phyloP scores from a whole-genome alignment of 1,140 invertebrate species.

The Drosophila saltans region DNA sequence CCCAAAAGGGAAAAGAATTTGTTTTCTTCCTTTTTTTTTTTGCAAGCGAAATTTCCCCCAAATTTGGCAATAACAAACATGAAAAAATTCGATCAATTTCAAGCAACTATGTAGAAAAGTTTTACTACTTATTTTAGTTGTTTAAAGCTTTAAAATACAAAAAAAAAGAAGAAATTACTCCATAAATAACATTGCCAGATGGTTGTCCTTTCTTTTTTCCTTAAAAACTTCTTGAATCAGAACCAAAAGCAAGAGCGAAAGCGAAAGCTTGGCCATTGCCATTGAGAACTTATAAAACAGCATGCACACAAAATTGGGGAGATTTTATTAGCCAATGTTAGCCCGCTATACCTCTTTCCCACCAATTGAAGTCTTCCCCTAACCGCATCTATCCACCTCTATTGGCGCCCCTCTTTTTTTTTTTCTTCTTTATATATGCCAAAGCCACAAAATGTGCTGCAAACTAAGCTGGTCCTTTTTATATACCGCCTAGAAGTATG shows the following conservation, averaged over 20 bases:
- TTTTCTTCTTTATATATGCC: constrained; percentile 20
- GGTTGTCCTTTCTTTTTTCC: background rate
- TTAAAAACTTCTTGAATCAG: constrained; percentile 9
- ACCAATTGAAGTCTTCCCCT: background rate
- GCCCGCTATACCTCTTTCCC: background rate
- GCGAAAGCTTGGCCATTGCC: constrained; percentile 16
- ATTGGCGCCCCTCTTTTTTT: background rate
- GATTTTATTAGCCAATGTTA: constrained; percentile 56
- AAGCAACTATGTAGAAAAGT: constrained; percentile 1
- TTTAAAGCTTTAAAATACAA: constrained; percentile 6
- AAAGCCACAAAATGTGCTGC: constrained; percentile 58
- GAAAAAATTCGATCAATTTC: background rate
- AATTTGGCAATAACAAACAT: background rate
- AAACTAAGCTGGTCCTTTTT: constrained; percentile 32
- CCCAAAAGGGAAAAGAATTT: background rate
- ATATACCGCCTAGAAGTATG: constrained; percentile 30
- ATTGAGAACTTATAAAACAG: constrained; percentile 44
- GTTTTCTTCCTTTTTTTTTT: no score
- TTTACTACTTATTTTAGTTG: constrained; percentile 2
- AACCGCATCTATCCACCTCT: background rate
- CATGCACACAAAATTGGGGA: constrained; percentile 53
- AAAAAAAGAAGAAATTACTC: background rate
- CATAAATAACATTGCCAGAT: constrained; percentile 3
- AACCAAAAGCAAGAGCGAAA: constrained; percentile 5
- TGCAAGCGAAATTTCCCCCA: background rate